phyloP scores from a whole-genome alignment of 2,888 invertebrate species.

The Phortica okadai region DNA sequence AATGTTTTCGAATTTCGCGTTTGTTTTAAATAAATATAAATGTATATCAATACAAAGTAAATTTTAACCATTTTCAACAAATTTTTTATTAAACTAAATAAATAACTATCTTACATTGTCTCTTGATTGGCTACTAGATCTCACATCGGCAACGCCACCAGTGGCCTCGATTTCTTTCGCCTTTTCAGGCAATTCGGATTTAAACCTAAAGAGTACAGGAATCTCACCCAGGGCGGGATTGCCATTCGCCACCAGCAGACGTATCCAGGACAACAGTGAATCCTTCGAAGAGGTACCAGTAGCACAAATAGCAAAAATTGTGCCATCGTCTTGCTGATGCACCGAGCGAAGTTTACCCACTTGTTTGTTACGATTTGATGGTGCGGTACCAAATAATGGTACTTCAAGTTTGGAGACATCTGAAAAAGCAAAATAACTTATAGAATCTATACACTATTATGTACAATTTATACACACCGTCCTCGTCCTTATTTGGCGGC shows the following conservation, averaged over 20 bases:
- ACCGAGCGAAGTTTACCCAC: slow-evolving; percentile 81
- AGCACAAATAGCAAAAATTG: slow-evolving; percentile 90
- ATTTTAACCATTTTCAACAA: background rate
- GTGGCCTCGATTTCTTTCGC: slow-evolving; percentile 62
- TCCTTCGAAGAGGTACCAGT: slow-evolving; percentile 94
- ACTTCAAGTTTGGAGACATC: slow-evolving; percentile 84
- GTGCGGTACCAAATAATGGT: slow-evolving; percentile 77
- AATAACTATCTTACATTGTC: background rate
- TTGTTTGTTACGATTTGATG: slow-evolving; percentile 76
- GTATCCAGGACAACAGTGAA: slow-evolving; percentile 94
- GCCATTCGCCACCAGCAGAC: slow-evolving; percentile 84
- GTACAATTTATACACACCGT: slow-evolving; percentile 78
- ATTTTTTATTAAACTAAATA: slow-evolving; percentile 2
- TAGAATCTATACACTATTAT: background rate
- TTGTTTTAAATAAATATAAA: too few species aligned
- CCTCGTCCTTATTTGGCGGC: slow-evolving; percentile 80
- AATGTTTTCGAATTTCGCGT: too few species aligned
- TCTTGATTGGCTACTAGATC: slow-evolving; percentile 38
- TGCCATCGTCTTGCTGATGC: slow-evolving; percentile 96
- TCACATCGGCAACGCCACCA: background rate
- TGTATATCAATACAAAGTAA: background rate
- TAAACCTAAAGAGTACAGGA: slow-evolving; percentile 91
- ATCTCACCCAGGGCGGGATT: slow-evolving; percentile 85
- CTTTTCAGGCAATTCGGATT: slow-evolving; percentile 77
- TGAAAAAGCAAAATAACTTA: slow-evolving; percentile 62